Evolutionary conservation across 1,140 invertebrate species (phyloP), one percentile per base, ranked within the genome.

Genomic region (Choristoneura fumiferana): DNA sequence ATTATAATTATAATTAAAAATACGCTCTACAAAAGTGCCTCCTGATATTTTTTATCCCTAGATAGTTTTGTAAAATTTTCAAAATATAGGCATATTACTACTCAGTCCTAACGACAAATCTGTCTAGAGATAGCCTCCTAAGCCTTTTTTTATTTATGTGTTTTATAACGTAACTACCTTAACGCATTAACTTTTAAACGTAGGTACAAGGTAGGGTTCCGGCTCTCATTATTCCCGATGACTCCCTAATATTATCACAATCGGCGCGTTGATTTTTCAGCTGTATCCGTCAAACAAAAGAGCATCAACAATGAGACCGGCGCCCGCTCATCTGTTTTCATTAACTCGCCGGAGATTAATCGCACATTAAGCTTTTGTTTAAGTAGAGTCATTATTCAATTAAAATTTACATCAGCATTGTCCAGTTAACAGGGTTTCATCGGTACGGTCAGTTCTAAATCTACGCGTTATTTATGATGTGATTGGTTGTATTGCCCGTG

Each of bases 351-450:
- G 18, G 18, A 49, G 43, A 29, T 15, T 49, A 49, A 49, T 49
- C 43, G 43, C 43, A 49, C 29, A 49, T 49, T 49, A 49, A 49
- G 43, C 43, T 49, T 49, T 49, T 49, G 43, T 49, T 29, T 49
- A 49, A n/a, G 17, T 15, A 14, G 18, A 49, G 43, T 49, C n/a
- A 49, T 49, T 49, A 49, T 49, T 49, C 43, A 49, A 49, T 49
- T 49, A 49, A 49, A 49, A 22, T 49, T 49, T 49, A 49, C 43
- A 49, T 33, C 43, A 29, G n/a, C 43, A 22, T 49, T 49, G 43
- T 49, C 18, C 22, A 43, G 15, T 0, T 43, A 10, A 40, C 39
- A 15, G 43, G 43, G 12, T 29, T 22, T 49, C 18, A 49, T 33
- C n/a, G 12, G 18, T 10, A 22, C 15, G 43, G 43, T 29, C 18